Evolutionary conservation across 2,888 invertebrate genomes (phyloP).

Genomic region (Ochropacha duplaris): DNA sequence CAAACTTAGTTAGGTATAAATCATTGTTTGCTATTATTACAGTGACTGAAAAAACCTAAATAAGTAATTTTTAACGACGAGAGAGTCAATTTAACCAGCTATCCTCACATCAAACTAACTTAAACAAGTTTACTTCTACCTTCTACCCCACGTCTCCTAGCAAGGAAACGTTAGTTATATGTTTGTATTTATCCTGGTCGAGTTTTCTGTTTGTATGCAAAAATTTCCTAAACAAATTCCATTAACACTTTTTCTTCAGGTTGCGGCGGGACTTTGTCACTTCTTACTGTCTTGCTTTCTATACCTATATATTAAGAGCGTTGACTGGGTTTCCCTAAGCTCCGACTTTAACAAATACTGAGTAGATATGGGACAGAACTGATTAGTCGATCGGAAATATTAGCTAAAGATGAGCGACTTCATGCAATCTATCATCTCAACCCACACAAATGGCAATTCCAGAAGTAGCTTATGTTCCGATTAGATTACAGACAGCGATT

Average conservation of each 20-base stretch:
- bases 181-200: background rate
- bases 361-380: background rate
- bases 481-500: background rate
- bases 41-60: too few species aligned
- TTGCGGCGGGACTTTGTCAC: background rate
- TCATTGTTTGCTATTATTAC: too few species aligned
- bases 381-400: background rate
- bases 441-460: background rate
- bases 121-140: conserved; percentile 22
- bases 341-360: background rate
- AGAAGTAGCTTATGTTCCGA: background rate
- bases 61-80: background rate
- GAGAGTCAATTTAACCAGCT: conserved; percentile 23
- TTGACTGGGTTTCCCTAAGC: background rate
- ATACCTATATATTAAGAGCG: too few species aligned
- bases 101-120: conserved; percentile 22
- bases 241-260: background rate
- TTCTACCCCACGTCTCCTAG: background rate
- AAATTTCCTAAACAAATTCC: background rate
- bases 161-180: conserved; percentile 18
- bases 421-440: background rate
- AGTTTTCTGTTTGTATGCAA: background rate
- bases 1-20: too few species aligned
- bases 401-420: background rate
- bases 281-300: background rate